Evolutionary conservation across 2,888 invertebrate species (phyloP).

Genomic region (Lepidochrysops patricia): DNA sequence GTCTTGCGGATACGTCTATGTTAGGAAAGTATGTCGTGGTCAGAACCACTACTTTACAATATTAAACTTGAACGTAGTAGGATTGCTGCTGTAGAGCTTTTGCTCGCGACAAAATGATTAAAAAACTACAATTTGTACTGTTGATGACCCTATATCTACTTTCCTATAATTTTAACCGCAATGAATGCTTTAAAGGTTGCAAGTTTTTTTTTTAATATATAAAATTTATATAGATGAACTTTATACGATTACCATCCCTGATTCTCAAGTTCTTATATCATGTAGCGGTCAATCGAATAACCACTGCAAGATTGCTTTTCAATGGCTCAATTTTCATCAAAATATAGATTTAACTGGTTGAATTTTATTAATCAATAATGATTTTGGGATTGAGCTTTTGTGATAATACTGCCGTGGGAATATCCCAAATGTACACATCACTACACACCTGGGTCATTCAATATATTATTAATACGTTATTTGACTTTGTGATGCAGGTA

Average conservation of each 20-base stretch:
- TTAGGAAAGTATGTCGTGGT: conserved; percentile 61
- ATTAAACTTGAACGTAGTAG: conserved; percentile 1
- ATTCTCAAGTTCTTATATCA: not conserved
- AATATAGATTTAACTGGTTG: not conserved
- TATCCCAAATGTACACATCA: conserved; percentile 16
- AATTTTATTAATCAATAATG: not conserved
- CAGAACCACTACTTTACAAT: conserved; percentile 35
- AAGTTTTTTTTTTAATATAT: too few relatives aligned
- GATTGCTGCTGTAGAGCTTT: not conserved
- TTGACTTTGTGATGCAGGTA: conserved; percentile 11
- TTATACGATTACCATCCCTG: not conserved
- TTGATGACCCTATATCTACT: not conserved
- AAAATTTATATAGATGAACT: too few relatives aligned
- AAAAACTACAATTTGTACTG: not conserved
- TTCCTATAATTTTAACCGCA: not conserved
- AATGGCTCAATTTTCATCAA: not conserved
- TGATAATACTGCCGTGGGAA: conserved; percentile 48
- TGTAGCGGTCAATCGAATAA: conserved; percentile 14
- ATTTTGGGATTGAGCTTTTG: not conserved
- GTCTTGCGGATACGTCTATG: conserved; percentile 46
- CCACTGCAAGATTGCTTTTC: not conserved
- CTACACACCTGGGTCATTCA: not conserved
- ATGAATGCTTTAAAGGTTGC: too few relatives aligned
- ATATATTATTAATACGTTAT: not conserved
- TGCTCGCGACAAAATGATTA: not conserved